These are phyloP conservation scores for Myripristis jacobus DNA, from an alignment of 2,797 vertebrate species.

Conservation along the genomic window DNA sequence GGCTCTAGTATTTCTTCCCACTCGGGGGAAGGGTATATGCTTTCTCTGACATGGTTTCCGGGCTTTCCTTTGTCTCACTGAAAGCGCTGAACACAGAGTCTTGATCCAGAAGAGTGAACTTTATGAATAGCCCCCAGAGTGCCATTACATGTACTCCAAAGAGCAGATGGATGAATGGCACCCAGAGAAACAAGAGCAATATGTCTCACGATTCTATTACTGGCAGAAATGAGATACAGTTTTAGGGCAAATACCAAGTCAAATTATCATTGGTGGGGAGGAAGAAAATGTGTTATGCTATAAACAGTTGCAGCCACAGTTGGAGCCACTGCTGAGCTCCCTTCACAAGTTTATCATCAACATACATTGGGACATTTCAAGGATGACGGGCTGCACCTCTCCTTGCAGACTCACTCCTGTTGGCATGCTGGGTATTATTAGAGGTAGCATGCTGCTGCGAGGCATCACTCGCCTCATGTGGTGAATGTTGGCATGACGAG, in stretches of 20 bases:
- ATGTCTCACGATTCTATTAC: constrained; percentile 66
- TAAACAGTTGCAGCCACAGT: constrained; percentile 40
- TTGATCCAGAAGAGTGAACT: constrained; percentile 72
- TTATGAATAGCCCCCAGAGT: constrained; percentile 72
- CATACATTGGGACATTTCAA: constrained; percentile 53
- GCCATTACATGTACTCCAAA: constrained; percentile 69
- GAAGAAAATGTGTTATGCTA: constrained; percentile 32
- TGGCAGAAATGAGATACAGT: constrained; percentile 52
- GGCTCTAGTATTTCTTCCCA: constrained; percentile 13
- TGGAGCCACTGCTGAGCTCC: not conserved
- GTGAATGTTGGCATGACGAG: constrained; percentile 48
- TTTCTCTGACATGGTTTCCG: constrained; percentile 49
- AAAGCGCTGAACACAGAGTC: constrained; percentile 61
- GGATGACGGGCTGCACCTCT: constrained; percentile 49
- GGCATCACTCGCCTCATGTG: constrained; percentile 57
- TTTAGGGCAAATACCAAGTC: constrained; percentile 68
- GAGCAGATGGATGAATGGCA: constrained; percentile 75
- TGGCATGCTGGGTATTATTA: constrained; percentile 43
- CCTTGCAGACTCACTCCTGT: constrained; percentile 39
- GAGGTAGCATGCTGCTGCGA: constrained; percentile 42
- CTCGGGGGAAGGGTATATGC: constrained; percentile 6
- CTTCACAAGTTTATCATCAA: constrained; percentile 13
- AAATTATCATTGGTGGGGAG: constrained; percentile 61
- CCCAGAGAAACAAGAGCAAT: constrained; percentile 66
- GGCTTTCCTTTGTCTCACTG: constrained; percentile 57